These are phyloP conservation scores for Wiebesia pumilae DNA, from an alignment of 1,140 invertebrate genomes.

Conservation along the genomic window DNA sequence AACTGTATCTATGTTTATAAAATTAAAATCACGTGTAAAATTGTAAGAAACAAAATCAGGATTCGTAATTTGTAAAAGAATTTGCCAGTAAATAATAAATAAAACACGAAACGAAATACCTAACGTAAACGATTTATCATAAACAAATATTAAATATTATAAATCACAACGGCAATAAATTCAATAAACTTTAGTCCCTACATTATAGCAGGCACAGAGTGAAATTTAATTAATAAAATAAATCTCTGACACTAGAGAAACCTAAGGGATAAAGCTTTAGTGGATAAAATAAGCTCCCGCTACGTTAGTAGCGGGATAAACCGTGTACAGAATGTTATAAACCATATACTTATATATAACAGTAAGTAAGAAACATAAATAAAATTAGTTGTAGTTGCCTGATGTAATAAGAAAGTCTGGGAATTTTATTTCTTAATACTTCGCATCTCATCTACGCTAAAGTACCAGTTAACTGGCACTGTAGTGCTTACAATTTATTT, in stretches of 20 bases:
- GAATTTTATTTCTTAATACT: background rate
- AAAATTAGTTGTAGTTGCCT: background rate
- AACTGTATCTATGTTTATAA: too few species aligned
- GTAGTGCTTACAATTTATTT: background rate
- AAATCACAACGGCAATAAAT: background rate
- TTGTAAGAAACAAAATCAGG: too few species aligned
- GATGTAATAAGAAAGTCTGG: background rate
- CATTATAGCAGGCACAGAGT: background rate
- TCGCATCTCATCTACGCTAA: background rate
- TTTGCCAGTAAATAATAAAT: background rate
- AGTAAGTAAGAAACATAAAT: background rate
- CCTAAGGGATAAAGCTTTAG: background rate
- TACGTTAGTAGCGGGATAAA: background rate
- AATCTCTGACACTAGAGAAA: background rate
- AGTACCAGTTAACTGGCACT: background rate
- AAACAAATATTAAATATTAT: background rate
- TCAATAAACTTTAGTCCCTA: background rate
- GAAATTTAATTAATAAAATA: slow-evolving; percentile 1
- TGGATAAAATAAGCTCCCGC: background rate
- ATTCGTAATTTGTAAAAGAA: too few species aligned
- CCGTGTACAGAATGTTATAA: background rate
- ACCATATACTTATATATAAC: background rate
- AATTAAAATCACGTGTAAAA: too few species aligned
- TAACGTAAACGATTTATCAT: background rate
- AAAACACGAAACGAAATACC: background rate